Evolutionary conservation across 2,888 invertebrate genomes (phyloP).

Genomic region (Marronus borbonicus): DNA sequence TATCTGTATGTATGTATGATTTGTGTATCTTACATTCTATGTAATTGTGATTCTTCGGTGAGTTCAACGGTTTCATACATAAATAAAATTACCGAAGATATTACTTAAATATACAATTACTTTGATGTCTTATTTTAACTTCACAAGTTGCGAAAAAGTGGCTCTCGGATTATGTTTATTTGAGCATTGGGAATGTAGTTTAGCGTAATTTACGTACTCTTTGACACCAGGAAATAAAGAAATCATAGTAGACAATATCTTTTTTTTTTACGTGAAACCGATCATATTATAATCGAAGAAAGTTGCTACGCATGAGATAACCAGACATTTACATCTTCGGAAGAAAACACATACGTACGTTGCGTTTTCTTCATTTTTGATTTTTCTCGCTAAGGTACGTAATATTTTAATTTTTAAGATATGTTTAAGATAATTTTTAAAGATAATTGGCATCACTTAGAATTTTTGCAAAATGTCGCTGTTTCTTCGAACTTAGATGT

Average conservation of each 20-base stretch:
- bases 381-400: not conserved
- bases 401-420: no score
- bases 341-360: not conserved
- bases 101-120: slow-evolving; percentile 9
- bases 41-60: not conserved
- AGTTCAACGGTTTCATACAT: not conserved
- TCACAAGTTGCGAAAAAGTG: not conserved
- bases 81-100: not conserved
- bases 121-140: slow-evolving; percentile 19
- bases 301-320: not conserved
- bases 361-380: not conserved
- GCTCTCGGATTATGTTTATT: slow-evolving; percentile 1
- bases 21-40: no score
- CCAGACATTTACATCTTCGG: not conserved
- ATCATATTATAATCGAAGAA: not conserved
- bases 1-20: no score
- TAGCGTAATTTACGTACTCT: not conserved
- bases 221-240: not conserved
- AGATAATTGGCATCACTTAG: no score
- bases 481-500: no score
- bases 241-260: not conserved
- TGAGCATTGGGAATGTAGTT: not conserved
- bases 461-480: no score
- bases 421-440: no score
- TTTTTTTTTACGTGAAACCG: not conserved